phyloP scores from a whole-genome alignment of 1,140 invertebrate genomes.

The Gonatopus flavifemur region DNA sequence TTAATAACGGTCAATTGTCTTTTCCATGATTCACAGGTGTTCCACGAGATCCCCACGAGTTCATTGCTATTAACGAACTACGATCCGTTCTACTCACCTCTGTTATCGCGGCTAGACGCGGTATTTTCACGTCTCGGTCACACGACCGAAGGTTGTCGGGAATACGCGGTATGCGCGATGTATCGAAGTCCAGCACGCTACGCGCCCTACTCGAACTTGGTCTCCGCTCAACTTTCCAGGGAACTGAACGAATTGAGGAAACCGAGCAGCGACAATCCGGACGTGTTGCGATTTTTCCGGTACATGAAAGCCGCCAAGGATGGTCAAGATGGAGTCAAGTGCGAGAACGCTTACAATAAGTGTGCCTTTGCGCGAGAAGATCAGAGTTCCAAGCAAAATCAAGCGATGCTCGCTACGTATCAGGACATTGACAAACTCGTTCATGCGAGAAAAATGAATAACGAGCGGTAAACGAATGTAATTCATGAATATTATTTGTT shows the following conservation, averaged over 20 bases:
- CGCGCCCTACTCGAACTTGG: constrained; percentile 83
- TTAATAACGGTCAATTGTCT: too few species aligned
- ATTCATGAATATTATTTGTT: too few species aligned
- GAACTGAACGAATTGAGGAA: constrained; percentile 81
- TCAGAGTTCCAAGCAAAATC: constrained; percentile 62
- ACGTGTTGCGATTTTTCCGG: constrained; percentile 81
- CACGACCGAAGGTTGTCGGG: constrained; percentile 71
- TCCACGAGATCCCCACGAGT: constrained; percentile 81
- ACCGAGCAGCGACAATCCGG: constrained; percentile 78
- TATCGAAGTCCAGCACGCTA: constrained; percentile 82
- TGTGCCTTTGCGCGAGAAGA: constrained; percentile 62
- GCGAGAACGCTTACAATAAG: constrained; percentile 56
- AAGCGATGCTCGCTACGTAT: constrained; percentile 81
- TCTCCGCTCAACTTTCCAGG: constrained; percentile 82
- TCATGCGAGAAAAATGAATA: constrained; percentile 70
- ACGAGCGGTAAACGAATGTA: too few species aligned
- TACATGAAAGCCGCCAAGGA: constrained; percentile 87
- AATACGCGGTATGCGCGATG: constrained; percentile 81
- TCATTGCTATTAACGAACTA: constrained; percentile 80
- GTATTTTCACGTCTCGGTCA: constrained; percentile 77
- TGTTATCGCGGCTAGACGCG: constrained; percentile 77
- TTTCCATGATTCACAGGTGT: constrained; percentile 62
- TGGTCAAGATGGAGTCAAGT: constrained; percentile 76
- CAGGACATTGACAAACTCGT: constrained; percentile 85
- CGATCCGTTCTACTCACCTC: constrained; percentile 83